These are phyloP conservation scores for Dynastes grantii DNA, from an alignment of 2,888 invertebrate species.

Conservation along the genomic window DNA sequence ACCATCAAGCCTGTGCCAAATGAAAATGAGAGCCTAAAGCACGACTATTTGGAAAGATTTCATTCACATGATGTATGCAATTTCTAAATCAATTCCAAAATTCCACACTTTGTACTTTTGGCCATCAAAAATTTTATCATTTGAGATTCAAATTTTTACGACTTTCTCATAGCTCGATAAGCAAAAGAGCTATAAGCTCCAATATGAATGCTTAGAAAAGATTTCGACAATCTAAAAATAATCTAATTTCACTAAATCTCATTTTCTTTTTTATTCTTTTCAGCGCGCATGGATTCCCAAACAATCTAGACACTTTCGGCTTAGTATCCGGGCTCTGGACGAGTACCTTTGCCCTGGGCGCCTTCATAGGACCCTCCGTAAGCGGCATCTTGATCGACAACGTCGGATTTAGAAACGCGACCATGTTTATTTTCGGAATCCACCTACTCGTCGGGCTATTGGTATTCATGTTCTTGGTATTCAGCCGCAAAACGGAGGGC, in stretches of 20 bases:
- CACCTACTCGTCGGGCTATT: conserved; percentile 77
- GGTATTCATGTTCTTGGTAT: conserved; percentile 70
- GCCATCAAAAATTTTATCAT: too few species aligned
- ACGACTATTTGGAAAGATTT: too few species aligned
- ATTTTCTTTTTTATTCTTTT: neutral
- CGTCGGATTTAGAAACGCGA: conserved; percentile 81
- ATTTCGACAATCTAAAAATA: too few species aligned
- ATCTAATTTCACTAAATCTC: too few species aligned
- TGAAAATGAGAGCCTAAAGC: too few species aligned
- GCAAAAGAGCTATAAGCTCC: too few species aligned
- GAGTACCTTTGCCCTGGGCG: conserved; percentile 90
- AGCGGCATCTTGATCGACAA: conserved; percentile 83
- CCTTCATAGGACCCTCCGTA: conserved; percentile 86
- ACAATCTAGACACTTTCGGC: conserved; percentile 91
- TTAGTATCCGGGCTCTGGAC: conserved; percentile 93
- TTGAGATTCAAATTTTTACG: too few species aligned
- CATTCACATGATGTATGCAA: too few species aligned
- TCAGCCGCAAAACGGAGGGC: conserved; percentile 58
- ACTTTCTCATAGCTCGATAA: too few species aligned
- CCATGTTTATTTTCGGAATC: conserved; percentile 80
- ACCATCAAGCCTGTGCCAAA: too few species aligned
- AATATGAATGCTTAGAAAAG: too few species aligned
- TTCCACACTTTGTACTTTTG: neutral
- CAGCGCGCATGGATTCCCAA: conserved; percentile 83
- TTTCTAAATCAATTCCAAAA: too few species aligned